Evolutionary conservation across 2,888 invertebrate species (phyloP), one percentile per base, ranked within the genome.

Genomic region (Drosophila macrothrix): DNA sequence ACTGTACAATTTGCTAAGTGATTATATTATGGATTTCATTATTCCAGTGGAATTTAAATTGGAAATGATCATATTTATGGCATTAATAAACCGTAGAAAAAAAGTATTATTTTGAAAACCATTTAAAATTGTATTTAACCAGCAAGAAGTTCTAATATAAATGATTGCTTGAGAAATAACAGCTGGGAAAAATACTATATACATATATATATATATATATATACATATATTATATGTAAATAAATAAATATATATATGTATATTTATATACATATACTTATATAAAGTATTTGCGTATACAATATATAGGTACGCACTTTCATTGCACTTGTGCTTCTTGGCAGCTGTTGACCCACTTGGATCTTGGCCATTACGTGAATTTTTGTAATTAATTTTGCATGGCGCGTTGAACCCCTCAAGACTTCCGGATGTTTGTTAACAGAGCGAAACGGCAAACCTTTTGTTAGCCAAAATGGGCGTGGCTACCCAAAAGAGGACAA

Each of bases 331-430:
- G 67, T 61, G 70, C 58, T 77, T 67, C 39, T 65, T 70, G 60
- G 55, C 72, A 64, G 78, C 78, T 62, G 84, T 89, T 90, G 91
- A 87, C 91, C 91, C 88, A 91, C 71, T 91, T 91, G 91, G 92
- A 91, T 81, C 80, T 60, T 63, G 71, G 92, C 92, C 91, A 91
- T 91, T 85, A 82, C 86, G 79, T 83, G 82, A 85, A 88, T 90
- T 78, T 78, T 84, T 86, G 83, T 84, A 91, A 90, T 91, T 91
- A 90, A 91, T 92, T 85, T 83, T 80, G 25, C 68, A 71, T 61
- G 79, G 73, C 65, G 60, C 58, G 60, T 63, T 59, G 80, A 61
- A 67, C 65, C 62, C 69, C 70, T 63, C 70, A 65, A 73, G 76
- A 78, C 72, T 77, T 78, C 62, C 70, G 58, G 52, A 63, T 64